Percentiles rank a stretch among this genome's conserved stretches.
phyloP scores from a whole-genome alignment of 2,888 invertebrate genomes.

The Seira ritae region DNA sequence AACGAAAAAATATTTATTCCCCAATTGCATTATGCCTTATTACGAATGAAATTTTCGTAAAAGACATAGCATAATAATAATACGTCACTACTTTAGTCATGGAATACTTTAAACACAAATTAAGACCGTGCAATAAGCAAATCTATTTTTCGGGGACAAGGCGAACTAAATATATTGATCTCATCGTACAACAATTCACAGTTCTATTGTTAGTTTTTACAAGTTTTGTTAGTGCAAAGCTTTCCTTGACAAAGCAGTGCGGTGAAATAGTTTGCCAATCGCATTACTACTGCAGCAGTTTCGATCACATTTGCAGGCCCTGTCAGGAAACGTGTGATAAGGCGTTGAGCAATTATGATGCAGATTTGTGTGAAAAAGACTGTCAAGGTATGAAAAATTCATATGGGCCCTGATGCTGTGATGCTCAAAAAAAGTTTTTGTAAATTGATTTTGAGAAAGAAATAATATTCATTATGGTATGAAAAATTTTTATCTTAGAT shows the following conservation, averaged over 20 bases:
- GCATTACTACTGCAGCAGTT: constrained; percentile 53
- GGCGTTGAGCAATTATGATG: constrained; percentile 53
- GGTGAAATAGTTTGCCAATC: constrained; percentile 54
- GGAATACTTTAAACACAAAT: too few species aligned
- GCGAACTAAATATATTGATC: too few species aligned
- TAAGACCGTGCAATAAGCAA: too few species aligned
- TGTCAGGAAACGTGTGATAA: constrained; percentile 58
- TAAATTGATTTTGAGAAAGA: too few species aligned
- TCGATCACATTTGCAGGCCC: constrained; percentile 57
- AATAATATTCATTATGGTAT: constrained; percentile 21
- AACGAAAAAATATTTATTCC: too few species aligned
- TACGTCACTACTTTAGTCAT: too few species aligned
- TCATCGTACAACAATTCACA: too few species aligned
- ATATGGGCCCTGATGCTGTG: background rate
- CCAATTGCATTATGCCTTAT: too few species aligned
- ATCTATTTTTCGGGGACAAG: too few species aligned
- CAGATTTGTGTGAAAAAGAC: constrained; percentile 51
- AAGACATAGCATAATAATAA: too few species aligned
- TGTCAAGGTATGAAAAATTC: constrained; percentile 52
- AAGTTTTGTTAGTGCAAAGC: constrained; percentile 22
- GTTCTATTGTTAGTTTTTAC: too few species aligned
- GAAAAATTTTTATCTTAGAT: constrained; percentile 25
- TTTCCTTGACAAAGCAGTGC: constrained; percentile 54
- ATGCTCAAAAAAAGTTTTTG: background rate
- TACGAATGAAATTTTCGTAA: too few species aligned